Percentiles rank a stretch among this genome's conserved stretches.
Evolutionary conservation across 2,888 invertebrate species (phyloP).

Genomic region (Linnaemya tessellans): DNA sequence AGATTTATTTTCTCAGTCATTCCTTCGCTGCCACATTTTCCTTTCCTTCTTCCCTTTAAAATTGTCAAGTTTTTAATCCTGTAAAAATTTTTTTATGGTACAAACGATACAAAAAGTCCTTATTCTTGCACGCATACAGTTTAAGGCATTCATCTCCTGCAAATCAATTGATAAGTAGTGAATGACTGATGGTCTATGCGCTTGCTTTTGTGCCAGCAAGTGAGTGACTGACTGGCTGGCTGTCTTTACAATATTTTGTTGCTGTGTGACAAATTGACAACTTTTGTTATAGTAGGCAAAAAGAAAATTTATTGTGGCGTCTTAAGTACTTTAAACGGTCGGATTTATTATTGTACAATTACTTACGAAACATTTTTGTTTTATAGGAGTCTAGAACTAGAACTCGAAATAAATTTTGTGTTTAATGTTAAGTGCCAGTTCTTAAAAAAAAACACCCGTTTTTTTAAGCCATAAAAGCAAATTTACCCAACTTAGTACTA

Average conservation of each 20-base stretch:
- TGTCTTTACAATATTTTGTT: constrained; percentile 42
- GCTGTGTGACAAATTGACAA: constrained; percentile 62
- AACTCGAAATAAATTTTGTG: too few relatives aligned
- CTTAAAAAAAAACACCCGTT: too few relatives aligned
- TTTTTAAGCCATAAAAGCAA: neutral
- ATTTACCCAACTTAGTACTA: neutral
- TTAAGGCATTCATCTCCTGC: neutral
- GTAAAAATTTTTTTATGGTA: constrained; percentile 26
- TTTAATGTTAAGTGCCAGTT: neutral
- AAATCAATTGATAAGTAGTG: constrained; percentile 21
- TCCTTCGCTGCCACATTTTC: neutral
- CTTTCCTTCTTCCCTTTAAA: neutral
- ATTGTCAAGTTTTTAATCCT: constrained; percentile 62
- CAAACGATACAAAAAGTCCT: constrained; percentile 29
- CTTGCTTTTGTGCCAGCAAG: neutral
- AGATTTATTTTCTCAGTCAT: constrained; percentile 46
- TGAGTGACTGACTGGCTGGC: constrained; percentile 15
- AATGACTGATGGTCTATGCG: constrained; percentile 3
- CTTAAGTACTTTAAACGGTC: too few relatives aligned
- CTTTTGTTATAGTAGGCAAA: constrained; percentile 25
- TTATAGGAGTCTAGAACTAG: too few relatives aligned
- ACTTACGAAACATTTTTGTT: too few relatives aligned
- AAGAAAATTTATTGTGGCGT: too few relatives aligned
- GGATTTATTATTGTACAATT: too few relatives aligned
- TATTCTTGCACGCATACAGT: neutral